These are phyloP conservation scores for Akabosia matsudoensis DNA, from an alignment of 1,140 invertebrate species.

Conservation along the genomic window DNA sequence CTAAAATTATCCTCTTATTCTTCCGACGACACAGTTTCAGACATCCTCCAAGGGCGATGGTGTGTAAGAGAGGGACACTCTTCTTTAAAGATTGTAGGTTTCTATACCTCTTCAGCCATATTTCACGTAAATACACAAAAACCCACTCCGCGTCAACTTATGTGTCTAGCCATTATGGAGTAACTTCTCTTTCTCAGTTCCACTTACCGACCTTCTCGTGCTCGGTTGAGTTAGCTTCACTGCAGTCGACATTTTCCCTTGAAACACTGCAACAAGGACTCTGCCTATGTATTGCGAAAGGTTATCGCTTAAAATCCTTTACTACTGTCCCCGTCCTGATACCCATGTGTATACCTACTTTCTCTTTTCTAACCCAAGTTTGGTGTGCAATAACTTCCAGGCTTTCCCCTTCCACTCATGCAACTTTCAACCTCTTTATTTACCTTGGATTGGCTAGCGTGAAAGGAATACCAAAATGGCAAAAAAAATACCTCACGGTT, in stretches of 20 bases:
- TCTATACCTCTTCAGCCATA: neutral
- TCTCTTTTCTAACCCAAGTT: neutral
- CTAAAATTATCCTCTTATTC: too few relatives aligned
- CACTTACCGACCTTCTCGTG: neutral
- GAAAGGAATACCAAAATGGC: slow-evolving; percentile 14
- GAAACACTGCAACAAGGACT: too few relatives aligned
- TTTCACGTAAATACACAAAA: neutral
- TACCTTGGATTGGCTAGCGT: slow-evolving; percentile 14
- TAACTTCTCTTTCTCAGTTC: neutral
- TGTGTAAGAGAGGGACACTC: too few relatives aligned
- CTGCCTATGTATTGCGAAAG: too few relatives aligned
- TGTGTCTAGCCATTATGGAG: neutral
- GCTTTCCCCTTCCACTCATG: neutral
- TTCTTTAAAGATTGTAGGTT: too few relatives aligned
- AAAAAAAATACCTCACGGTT: neutral
- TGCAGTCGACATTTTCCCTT: slow-evolving; percentile 20
- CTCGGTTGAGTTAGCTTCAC: slow-evolving; percentile 10
- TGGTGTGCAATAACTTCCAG: too few relatives aligned
- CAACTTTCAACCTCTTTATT: slow-evolving; percentile 11
- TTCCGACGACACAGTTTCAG: neutral
- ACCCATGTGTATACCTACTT: neutral
- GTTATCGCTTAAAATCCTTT: too few relatives aligned
- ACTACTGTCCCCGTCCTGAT: too few relatives aligned
- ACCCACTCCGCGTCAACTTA: neutral
- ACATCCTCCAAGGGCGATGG: neutral